phyloP scores from a whole-genome alignment of 2,797 vertebrate genomes.

The Galagoides demidoff region DNA sequence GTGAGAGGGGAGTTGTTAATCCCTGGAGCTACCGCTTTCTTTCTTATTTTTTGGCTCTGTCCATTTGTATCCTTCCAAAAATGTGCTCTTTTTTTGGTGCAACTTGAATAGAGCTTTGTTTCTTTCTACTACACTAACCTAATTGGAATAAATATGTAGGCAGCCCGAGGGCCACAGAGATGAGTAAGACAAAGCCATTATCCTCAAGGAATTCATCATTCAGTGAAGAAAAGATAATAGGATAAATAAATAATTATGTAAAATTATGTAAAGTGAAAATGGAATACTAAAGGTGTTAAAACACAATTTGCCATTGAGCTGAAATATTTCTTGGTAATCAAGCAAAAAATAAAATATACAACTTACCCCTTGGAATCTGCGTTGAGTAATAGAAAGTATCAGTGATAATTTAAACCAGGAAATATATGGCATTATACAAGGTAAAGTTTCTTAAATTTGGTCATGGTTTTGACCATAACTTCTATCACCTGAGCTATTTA shows the following conservation, averaged over 20 bases:
- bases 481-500: background rate
- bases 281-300: background rate
- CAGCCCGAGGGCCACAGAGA: background rate
- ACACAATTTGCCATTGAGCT: background rate
- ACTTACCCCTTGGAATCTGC: background rate
- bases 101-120: background rate
- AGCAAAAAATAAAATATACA: background rate
- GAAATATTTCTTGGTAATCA: background rate
- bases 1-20: background rate
- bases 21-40: background rate
- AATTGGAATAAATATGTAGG: background rate
- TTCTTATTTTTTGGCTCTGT: background rate
- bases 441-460: background rate
- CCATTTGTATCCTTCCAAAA: background rate
- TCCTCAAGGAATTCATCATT: background rate
- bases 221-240: background rate
- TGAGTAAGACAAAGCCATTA: background rate
- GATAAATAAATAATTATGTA: background rate
- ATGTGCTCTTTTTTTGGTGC: background rate
- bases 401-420: background rate
- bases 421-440: background rate
- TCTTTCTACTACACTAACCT: background rate
- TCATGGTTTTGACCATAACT: background rate
- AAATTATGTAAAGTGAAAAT: background rate
- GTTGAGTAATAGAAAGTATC: background rate